These are phyloP conservation scores for Catharus bicknelli DNA, from an alignment of 2,113 vertebrate species.

Conservation along the genomic window DNA sequence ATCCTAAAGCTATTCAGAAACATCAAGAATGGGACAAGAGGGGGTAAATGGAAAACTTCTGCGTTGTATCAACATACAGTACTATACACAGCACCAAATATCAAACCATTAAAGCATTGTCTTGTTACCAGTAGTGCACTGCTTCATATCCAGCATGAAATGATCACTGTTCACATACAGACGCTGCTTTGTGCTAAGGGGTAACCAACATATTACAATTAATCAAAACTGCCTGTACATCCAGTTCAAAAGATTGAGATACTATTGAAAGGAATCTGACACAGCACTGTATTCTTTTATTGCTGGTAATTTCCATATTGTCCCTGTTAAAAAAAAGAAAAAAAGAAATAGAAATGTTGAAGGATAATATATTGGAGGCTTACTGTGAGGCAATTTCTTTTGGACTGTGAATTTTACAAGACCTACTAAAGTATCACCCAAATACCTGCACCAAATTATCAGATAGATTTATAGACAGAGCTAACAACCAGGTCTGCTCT, in stretches of 20 bases:
- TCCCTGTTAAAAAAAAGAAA: slow-evolving; percentile 74
- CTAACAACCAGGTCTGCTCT: not conserved
- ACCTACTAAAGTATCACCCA: not conserved
- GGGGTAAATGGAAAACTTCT: slow-evolving; percentile 34
- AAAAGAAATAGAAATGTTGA: not conserved
- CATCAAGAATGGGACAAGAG: slow-evolving; percentile 13
- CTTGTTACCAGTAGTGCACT: slow-evolving; percentile 59
- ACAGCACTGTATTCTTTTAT: slow-evolving; percentile 63
- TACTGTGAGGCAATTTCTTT: not conserved
- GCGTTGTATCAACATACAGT: slow-evolving; percentile 59
- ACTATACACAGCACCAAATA: slow-evolving; percentile 78
- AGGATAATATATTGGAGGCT: not conserved
- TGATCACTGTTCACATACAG: slow-evolving; percentile 74
- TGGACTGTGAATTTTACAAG: not conserved
- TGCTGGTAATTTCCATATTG: slow-evolving; percentile 96
- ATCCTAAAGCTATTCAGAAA: slow-evolving; percentile 72
- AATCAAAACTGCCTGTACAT: slow-evolving; percentile 64
- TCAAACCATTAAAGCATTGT: slow-evolving; percentile 64
- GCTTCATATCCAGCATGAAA: slow-evolving; percentile 69
- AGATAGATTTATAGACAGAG: not conserved
- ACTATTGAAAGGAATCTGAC: slow-evolving; percentile 43
- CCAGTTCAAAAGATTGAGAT: slow-evolving; percentile 36
- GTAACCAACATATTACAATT: slow-evolving; percentile 61
- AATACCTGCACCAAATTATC: not conserved
- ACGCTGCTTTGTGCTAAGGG: slow-evolving; percentile 64